Evolutionary conservation across 2,797 vertebrate genomes (phyloP), one percentile per base, ranked within the genome.

Genomic region (Aulostomus chinensis): DNA sequence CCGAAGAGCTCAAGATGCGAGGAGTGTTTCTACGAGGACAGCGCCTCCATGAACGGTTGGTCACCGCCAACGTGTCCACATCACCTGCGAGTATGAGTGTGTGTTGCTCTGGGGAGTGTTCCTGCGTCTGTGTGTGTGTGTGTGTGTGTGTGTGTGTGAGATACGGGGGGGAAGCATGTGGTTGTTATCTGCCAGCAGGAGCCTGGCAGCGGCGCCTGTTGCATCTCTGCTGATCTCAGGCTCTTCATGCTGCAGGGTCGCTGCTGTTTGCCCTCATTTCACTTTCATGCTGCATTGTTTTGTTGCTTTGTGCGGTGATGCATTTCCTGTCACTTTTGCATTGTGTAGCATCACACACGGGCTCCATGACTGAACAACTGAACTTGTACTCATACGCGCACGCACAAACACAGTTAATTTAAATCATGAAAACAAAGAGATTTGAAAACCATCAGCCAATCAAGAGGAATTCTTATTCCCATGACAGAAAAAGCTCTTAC

Each of bases 131-230:
- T 46, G 7, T 40, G 22, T 42, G 22, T 18, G 25, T 25, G 18
- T 36, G 25, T 20, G 51, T 48, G 51, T 29, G 35, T 39, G 54
- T 36, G 29, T 6, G 15, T 62, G 38, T 12, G 36, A 33, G 74
- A 84, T 80, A 85, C 83, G 45, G 65, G 56, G 37, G 59, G 73
- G 60, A 73, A 74, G 63, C 65, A 32, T 41, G 37, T 1, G 40
- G 28, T 63, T 35, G 47, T 81, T 82, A 86, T 87, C 84, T 57
- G 43, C 15, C 24, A 52, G 52, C 24, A 33, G 34, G 47, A 57
- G 49, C 47, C 34, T 16, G 9, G 41, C 53, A 40, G 38, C 42
- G 33, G 34, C 41, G 35, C 16, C 62, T 70, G 66, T 58, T 63
- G 60, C 25, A 29, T 54, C 43, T 64, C 55, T 25, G 20, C 37